Percentiles rank a stretch among this genome's conserved stretches.
Conservation (phyloP, 2,888 invertebrate genomes). For the Xestia xanthographa region DNA sequence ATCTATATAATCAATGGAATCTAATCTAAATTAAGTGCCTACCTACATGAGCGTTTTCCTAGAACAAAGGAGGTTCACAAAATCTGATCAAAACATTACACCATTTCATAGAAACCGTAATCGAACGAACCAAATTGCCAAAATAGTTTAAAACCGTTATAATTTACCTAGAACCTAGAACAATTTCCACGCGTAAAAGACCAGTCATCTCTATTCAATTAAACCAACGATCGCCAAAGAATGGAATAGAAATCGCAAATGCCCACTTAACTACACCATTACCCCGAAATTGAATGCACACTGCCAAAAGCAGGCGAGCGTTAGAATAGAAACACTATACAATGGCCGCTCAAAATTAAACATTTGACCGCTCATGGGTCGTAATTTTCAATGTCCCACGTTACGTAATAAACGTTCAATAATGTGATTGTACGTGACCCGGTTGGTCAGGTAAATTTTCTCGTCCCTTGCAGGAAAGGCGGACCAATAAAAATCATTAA, state of each 20-base stretch:
- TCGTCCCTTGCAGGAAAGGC: conserved; percentile 79
- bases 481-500: conserved; percentile 86
- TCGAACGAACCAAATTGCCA: too few relatives aligned
- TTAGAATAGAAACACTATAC: conserved; percentile 52
- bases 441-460: conserved; percentile 81
- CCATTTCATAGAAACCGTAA: background rate
- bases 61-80: background rate
- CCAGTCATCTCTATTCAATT: conserved; percentile 18
- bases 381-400: conserved; percentile 77
- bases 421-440: conserved; percentile 79
- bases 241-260: conserved; percentile 32
- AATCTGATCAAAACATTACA: background rate
- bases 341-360: conserved; percentile 73
- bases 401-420: conserved; percentile 84
- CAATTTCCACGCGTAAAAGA: background rate
- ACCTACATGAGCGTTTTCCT: background rate
- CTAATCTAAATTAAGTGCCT: background rate
- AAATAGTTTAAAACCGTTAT: background rate
- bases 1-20: background rate
- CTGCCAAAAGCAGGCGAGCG: conserved; percentile 20
- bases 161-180: background rate
- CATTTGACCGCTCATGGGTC: conserved; percentile 64
- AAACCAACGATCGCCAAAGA: conserved; percentile 22
- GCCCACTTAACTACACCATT: conserved; percentile 21
- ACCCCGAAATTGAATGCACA: conserved; percentile 42